Conservation (phyloP, 1,140 invertebrate species). For the Sweltsa coloradensis region DNA sequence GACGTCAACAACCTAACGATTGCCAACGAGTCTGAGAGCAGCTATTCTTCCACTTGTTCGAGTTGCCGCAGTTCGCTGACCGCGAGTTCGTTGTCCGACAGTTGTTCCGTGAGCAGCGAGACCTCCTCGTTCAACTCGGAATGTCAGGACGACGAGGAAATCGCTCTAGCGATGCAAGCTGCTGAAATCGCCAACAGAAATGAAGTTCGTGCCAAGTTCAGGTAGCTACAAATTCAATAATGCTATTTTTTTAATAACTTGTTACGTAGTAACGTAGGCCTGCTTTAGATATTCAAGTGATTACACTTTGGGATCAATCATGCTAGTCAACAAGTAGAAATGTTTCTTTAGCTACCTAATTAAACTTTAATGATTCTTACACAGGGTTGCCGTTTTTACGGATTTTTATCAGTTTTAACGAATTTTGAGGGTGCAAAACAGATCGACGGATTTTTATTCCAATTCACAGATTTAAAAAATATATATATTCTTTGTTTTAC, state of each 20-base stretch:
- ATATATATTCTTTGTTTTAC: too few species aligned
- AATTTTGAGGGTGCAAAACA: too few species aligned
- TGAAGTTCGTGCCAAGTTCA: slow-evolving; percentile 68
- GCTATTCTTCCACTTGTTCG: slow-evolving; percentile 27
- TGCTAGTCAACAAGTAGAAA: too few species aligned
- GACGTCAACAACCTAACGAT: too few species aligned
- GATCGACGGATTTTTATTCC: too few species aligned
- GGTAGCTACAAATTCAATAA: slow-evolving; percentile 38
- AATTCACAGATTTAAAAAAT: too few species aligned
- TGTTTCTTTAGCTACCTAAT: neutral
- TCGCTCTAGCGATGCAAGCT: slow-evolving; percentile 72
- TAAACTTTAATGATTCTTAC: too few species aligned
- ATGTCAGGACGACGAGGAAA: slow-evolving; percentile 79
- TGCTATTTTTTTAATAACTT: neutral
- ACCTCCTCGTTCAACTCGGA: slow-evolving; percentile 72
- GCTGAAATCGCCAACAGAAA: slow-evolving; percentile 69
- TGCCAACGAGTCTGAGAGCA: too few species aligned
- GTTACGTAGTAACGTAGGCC: neutral
- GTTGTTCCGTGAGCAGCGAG: slow-evolving; percentile 31
- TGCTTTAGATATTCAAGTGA: too few species aligned
- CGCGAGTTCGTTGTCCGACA: slow-evolving; percentile 23
- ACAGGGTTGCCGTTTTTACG: too few species aligned
- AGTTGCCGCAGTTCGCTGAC: slow-evolving; percentile 25
- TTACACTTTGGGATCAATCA: too few species aligned
- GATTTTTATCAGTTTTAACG: too few species aligned